Base-by-base conservation (phyloP, 2,888 invertebrate species). In the Orthonevra nobilis region DNA sequence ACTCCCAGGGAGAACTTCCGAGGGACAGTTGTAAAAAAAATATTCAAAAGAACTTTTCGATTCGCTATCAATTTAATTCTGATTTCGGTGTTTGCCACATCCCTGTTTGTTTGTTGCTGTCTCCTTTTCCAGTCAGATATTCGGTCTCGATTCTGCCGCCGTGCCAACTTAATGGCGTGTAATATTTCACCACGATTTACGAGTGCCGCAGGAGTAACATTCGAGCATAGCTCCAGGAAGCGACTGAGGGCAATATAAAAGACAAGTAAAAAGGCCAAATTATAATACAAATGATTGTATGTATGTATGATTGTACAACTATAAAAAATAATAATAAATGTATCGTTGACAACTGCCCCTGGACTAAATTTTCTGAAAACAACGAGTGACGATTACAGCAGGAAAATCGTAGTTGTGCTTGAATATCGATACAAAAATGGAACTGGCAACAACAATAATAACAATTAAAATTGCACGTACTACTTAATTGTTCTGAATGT, bases 141-240 rank as follows among this genome's bases (percentile, higher is more conserved):
- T 30, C 42, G 23, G 23, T 23, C 44, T 30, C 69, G 28, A 10
- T 14, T 9, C 9, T 44, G 30, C 19, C 20, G 32, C 3, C 32
- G 44, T 7, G 52, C 23, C 60, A 40, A 26, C 60, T 66, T 54
- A 46, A 74, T 68, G 52, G 68, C 38, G 12, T 20, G 32, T 54
- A 60, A 54, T 74, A 74, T 60, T 74, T 74, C 46, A 74, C 44
- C 19, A 23, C 34, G 58, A 73, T 73, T 73, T 73, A 74, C 46
- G 73, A 68, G 60, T 15, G 32, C 52, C 42, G 52, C 44, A 60
- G 23, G 34, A 52, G 52, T 15, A 42, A 19, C 38, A 48, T 38
- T 7, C 72, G 30, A 38, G 9, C 5, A 20, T 10, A n/a, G 36
- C 14, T 12, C 6, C 2, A 48, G n/a, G 7, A 2, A 7, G 30